Conservation (phyloP, 2,888 invertebrate species). For the Coremacera marginata region DNA sequence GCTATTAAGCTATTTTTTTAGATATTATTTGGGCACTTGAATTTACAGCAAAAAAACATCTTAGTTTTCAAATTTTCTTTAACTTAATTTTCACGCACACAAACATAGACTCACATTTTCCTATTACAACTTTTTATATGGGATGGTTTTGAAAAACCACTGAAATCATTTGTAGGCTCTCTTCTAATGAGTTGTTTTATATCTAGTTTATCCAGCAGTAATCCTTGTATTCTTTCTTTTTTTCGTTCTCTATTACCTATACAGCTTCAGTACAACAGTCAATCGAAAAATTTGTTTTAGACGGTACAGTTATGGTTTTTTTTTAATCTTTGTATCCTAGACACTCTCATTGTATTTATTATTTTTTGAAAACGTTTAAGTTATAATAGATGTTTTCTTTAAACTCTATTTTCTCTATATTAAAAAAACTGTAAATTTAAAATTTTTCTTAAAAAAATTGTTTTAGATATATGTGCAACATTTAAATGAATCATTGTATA, state of each 20-base stretch:
- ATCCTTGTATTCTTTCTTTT: conserved; percentile 64
- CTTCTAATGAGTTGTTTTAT: conserved; percentile 12
- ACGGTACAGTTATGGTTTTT: conserved; percentile 69
- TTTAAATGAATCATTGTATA: too few species aligned
- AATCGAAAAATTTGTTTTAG: conserved; percentile 70
- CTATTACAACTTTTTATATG: background rate
- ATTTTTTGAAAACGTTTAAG: background rate
- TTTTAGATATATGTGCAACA: background rate
- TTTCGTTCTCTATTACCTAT: conserved; percentile 66
- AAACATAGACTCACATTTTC: background rate
- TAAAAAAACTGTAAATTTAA: background rate
- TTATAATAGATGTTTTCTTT: background rate
- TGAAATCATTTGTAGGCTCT: conserved; percentile 3
- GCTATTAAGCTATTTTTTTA: background rate
- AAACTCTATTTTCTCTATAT: background rate
- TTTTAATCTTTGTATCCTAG: conserved; percentile 1
- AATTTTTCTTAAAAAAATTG: background rate
- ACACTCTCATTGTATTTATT: conserved; percentile 23
- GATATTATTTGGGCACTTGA: background rate
- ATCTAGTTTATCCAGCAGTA: conserved; percentile 49
- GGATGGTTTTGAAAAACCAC: conserved; percentile 22
- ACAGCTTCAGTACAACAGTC: conserved; percentile 74
- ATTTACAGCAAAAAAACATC: too few species aligned
- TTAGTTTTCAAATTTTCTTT: too few species aligned
- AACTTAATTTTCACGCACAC: background rate